Base-by-base conservation (phyloP, 2,113 vertebrate species). In the Engraulis encrasicolus region DNA sequence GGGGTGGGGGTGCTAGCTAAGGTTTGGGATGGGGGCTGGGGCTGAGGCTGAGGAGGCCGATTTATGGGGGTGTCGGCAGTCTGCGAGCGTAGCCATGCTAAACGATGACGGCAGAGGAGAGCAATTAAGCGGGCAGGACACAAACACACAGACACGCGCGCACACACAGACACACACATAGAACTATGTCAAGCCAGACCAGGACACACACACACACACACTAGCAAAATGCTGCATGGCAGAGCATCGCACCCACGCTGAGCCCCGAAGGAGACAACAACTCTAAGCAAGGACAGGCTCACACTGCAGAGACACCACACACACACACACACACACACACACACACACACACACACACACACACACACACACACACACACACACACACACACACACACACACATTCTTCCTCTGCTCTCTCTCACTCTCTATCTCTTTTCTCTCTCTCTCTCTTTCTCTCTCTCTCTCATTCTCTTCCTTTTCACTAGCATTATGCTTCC, bases 31-130 rank as follows among this genome's bases (percentile, higher is more conserved):
- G n/a, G n/a, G n/a, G n/a, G n/a, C n/a, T n/a, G n/a, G n/a, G n/a
- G n/a, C n/a, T n/a, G n/a, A 18, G 66, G 20, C 40, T 71, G 48
- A 61, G 54, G 6, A 6, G 17, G 48, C 45, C 14, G 66, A 89
- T 89, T 85, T 88, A 88, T 79, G 20, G 58, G n/a, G 61, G 80
- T 48, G 85, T 84, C 81, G 48, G 38, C 87, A 50, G 85, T 85
- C 85, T 80, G 81, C 79, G 11, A 23, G 38, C 71, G n/a, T 49
- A 38, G 61, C 87, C 79, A 85, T 74, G 84, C 58, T 80, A 80
- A 86, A 83, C 27, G 66, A 50, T 66, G 82, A 58, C 23, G 17
- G 36, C 50, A 81, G 19, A 78, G 74, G 85, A 61, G 85, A 81
- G 85, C 82, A 86, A 88, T 88, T 84, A 86, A 54, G 78, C 74